Base-by-base conservation (phyloP, 2,797 vertebrate species). In the Lacerta bilineata region DNA sequence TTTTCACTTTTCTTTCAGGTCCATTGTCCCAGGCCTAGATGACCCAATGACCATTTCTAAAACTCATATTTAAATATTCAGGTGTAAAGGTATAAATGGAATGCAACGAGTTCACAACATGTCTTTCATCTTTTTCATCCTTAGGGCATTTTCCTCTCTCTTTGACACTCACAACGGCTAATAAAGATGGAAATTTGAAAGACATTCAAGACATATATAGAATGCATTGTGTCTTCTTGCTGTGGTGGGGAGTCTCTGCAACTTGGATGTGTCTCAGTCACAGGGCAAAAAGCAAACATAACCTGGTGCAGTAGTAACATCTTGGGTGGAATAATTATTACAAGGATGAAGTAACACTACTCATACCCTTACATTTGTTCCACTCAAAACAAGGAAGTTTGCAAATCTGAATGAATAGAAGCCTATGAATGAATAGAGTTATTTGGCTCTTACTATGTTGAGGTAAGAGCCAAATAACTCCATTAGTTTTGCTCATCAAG, bases 141-240 rank as follows among this genome's bases (percentile, higher is more conserved):
- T 50, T 17, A 5, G 39, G 41, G 11, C 36, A 61, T 66, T 36
- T 39, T 17, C 27, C 5, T 27, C 2, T 17, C 8, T 43, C 41
- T 50, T 18, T 5, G 13, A 33, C 0, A 82, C 20, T 29, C 43
- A 39, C 20, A 33, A 72, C 55, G 20, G 64, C 18, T 61, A 87
- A 87, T 81, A 43, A 39, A 75, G 79, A 46, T 36, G 8, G 46
- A 87, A 82, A 71, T 46, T 77, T 71, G 46, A 27, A 75, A 43
- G 15, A 9, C 10, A 64, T 20, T 61, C 8, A 20, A 87, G 64
- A 50, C 8, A 27, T 18, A 55, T 69, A 36, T 18, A 86, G 33
- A 79, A 50, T 50, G 64, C 11, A 79, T 20, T 18, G 27, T n/a
- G 4, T n/a, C 80, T 43, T n/a, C 64, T 68, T 82, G 80, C 39